phyloP scores from a whole-genome alignment of 35 echinoderm and acorn worm species.

The Nesometra sesokonis region DNA sequence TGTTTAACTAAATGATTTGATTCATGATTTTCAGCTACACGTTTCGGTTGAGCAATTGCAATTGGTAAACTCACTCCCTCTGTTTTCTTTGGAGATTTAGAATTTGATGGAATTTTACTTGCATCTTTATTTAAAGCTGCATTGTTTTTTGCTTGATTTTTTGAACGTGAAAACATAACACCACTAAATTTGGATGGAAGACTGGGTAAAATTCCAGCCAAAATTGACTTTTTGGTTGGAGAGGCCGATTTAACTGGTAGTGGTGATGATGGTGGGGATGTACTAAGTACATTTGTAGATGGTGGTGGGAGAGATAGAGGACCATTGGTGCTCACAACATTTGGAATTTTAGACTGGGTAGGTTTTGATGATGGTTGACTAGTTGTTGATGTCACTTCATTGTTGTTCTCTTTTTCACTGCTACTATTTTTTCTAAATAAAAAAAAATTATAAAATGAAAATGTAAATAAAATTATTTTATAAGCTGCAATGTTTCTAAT shows the following conservation, averaged over 20 bases:
- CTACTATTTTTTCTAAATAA: neutral
- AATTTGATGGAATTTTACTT: neutral
- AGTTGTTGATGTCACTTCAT: neutral
- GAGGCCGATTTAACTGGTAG: neutral
- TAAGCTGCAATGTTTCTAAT: no score
- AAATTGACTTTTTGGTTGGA: neutral
- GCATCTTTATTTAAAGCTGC: neutral
- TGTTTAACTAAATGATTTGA: neutral
- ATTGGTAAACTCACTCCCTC: neutral
- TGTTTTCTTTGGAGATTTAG: neutral
- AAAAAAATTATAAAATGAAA: neutral
- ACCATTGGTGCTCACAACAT: neutral
- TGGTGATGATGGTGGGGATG: neutral
- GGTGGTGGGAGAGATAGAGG: neutral
- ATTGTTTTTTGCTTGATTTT: neutral
- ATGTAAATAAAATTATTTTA: no score
- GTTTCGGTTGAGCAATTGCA: neutral
- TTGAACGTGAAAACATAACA: neutral
- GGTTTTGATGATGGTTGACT: neutral
- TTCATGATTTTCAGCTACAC: neutral
- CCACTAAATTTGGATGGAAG: neutral
- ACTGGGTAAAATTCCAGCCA: neutral
- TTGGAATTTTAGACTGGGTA: neutral
- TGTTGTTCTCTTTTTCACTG: neutral
- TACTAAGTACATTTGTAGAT: neutral